phyloP scores from a whole-genome alignment of 2,113 vertebrate species.

The Syrrhaptes paradoxus region DNA sequence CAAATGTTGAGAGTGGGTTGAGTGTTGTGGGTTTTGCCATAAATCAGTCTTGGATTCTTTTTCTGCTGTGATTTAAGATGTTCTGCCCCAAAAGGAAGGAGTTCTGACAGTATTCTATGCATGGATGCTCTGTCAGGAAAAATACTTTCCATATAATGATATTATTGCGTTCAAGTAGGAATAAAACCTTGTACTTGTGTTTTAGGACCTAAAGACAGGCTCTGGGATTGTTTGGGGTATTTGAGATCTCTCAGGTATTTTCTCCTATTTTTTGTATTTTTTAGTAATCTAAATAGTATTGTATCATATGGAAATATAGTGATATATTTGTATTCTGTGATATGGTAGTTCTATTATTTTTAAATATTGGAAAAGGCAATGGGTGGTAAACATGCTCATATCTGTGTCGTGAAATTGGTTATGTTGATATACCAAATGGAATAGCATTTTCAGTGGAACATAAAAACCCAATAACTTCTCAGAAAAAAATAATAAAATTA shows the following conservation, averaged over 20 bases:
- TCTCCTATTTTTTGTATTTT: not conserved
- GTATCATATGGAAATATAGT: rapidly evolving
- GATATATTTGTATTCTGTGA: not conserved
- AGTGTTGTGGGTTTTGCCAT: not conserved
- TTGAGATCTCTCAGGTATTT: not conserved
- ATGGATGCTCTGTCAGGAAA: not conserved
- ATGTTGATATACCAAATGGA: not conserved
- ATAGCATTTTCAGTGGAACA: not conserved
- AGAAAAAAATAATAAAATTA: not conserved
- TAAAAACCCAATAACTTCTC: not conserved
- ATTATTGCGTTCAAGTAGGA: not conserved
- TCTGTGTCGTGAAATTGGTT: not conserved
- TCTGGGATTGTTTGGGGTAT: not conserved
- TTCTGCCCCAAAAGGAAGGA: not conserved
- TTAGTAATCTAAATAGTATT: not conserved
- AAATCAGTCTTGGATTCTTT: not conserved
- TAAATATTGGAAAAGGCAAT: not conserved
- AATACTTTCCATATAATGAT: not conserved
- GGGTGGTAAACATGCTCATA: not conserved
- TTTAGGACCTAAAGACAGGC: not conserved
- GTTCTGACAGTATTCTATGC: not conserved
- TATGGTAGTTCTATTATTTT: not conserved
- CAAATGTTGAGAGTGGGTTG: not conserved
- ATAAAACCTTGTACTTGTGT: no score
- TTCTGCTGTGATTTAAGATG: not conserved